A percentile compares a stretch with the other conserved stretches of the same genome.
These are phyloP conservation scores for Coptotermes formosanus DNA, from an alignment of 1,140 invertebrate genomes.

Conservation along the genomic window DNA sequence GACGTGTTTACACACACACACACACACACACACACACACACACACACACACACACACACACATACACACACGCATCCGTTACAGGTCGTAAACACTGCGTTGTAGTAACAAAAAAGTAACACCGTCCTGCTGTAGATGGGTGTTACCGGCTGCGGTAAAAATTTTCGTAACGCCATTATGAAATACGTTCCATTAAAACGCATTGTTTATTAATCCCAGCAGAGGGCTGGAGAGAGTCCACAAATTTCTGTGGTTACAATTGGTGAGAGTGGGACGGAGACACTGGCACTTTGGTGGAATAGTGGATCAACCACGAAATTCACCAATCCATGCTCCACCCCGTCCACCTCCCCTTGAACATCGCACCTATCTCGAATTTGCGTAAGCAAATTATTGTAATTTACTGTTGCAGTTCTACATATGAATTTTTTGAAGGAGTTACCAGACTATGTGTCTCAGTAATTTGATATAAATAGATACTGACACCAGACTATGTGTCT, in stretches of 20 bases:
- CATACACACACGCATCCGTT: neutral
- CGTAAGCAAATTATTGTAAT: slow-evolving; percentile 2
- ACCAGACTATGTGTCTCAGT: no score
- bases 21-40: neutral
- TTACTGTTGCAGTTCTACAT: neutral
- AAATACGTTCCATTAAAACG: slow-evolving; percentile 12
- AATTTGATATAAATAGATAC: no score
- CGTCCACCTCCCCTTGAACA: neutral
- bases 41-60: neutral
- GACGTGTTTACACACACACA: slow-evolving; percentile 1
- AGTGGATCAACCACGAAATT: neutral
- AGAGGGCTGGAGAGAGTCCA: neutral
- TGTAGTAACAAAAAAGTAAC: neutral
- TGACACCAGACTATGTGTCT: no score
- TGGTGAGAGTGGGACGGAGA: neutral
- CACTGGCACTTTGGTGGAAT: neutral
- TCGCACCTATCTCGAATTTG: neutral
- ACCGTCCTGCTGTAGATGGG: neutral
- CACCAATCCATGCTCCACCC: neutral
- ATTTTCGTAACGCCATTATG: neutral
- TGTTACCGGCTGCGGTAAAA: neutral
- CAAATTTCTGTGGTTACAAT: neutral
- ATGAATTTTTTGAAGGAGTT: neutral
- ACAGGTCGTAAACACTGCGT: neutral
- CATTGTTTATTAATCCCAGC: slow-evolving; percentile 14